A percentile compares a stretch with the other conserved stretches of the same genome.
Evolutionary conservation across 2,888 invertebrate species (phyloP).

Genomic region (Oxytorus armatus): DNA sequence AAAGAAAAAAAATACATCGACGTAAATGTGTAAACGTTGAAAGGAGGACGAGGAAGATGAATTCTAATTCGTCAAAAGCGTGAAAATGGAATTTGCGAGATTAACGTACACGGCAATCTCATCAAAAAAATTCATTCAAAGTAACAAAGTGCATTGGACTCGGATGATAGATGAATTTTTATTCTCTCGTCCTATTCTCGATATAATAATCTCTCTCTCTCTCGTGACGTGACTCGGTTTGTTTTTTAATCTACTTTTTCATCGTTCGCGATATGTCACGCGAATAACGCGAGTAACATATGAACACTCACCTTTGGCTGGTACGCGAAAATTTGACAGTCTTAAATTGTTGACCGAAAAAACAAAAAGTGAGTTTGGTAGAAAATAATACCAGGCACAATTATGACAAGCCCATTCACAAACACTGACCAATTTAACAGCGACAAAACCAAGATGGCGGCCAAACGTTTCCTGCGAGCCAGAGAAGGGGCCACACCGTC

Average conservation of each 20-base stretch:
- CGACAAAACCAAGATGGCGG: constrained; percentile 78
- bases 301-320: constrained; percentile 75
- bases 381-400: constrained; percentile 79
- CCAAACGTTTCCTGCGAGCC: constrained; percentile 74
- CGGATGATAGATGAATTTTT: constrained; percentile 20
- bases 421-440: constrained; percentile 80
- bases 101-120: background rate
- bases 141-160: constrained; percentile 66
- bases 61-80: constrained; percentile 18
- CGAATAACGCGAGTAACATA: constrained; percentile 5
- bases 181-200: constrained; percentile 50
- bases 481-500: constrained; percentile 42
- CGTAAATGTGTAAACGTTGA: constrained; percentile 18
- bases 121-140: constrained; percentile 7
- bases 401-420: constrained; percentile 83
- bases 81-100: background rate
- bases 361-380: constrained; percentile 69
- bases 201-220: constrained; percentile 36
- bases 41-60: constrained; percentile 23
- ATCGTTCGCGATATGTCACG: constrained; percentile 37
- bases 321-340: constrained; percentile 72
- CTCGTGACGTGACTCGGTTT: constrained; percentile 32
- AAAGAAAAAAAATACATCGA: too few relatives aligned
- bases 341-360: constrained; percentile 62
- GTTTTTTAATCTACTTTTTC: constrained; percentile 47